Percentiles rank a stretch among this genome's conserved stretches.
phyloP scores from a whole-genome alignment of 2,113 vertebrate species.

The Poicephalus gulielmi region DNA sequence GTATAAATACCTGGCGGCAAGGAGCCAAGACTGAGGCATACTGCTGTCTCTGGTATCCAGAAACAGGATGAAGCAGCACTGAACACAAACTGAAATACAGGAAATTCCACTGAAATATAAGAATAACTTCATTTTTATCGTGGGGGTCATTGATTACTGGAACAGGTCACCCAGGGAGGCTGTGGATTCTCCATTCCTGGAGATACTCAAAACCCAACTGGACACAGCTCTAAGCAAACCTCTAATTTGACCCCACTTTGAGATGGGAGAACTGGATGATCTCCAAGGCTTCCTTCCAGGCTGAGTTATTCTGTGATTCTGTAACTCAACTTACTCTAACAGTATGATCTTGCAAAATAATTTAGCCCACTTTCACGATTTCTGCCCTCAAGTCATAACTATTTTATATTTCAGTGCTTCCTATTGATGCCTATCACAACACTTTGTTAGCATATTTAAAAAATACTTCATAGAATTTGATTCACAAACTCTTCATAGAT shows the following conservation, averaged over 20 bases:
- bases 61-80: background rate
- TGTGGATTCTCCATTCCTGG: background rate
- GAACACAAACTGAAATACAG: background rate
- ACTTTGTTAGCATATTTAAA: background rate
- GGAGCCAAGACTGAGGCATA: background rate
- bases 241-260: background rate
- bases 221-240: background rate
- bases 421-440: background rate
- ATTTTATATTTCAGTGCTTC: background rate
- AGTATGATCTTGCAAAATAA: background rate
- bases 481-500: background rate
- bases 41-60: background rate
- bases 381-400: background rate
- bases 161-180: background rate
- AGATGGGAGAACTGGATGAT: background rate
- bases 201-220: background rate
- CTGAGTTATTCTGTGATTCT: background rate
- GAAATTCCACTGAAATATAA: background rate
- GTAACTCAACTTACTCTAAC: background rate
- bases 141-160: background rate
- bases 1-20: background rate
- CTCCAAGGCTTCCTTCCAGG: background rate
- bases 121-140: background rate
- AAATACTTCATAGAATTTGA: background rate
- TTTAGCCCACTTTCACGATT: background rate